Base-by-base conservation (phyloP, 2,113 vertebrate species). In the Garra rufa region DNA sequence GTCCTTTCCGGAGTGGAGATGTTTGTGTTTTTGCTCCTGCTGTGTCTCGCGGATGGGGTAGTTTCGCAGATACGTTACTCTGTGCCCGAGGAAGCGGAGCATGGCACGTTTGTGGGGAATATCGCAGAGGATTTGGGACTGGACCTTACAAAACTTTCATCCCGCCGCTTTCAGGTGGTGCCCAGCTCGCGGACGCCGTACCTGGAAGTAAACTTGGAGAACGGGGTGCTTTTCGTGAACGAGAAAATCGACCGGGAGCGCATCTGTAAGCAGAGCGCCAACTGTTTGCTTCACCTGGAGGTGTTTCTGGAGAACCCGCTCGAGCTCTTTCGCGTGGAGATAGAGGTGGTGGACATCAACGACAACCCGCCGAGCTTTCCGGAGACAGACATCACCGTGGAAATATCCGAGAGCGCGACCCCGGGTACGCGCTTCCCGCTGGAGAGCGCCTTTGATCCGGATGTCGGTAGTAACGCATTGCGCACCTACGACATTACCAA, bases 71-170 rank as follows among this genome's bases (percentile, higher is more conserved):
- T 99, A 87, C 96, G 96, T 90, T 99, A 99, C 92, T 98, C 97
- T 41, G 97, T 99, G 89, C 96, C 97, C 89, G 98, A 99, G 91
- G 98, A 99, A 92, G 95, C 97, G 87, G 97, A 97, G 82, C 97
- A 97, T 92, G 97, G 98, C 92, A 98, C 97, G 73, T 94, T 99
- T 91, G 97, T 99, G 95, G 98, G 98, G 82, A 99, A 99, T 93
- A 98, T 99, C 86, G 98, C 98, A 21, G 97, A 99, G 93, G 98
- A 99, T 90, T 94, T 99, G 94, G 97, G 98, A 83, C 95, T 99
- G 96, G 98, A 99, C 96, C 95, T 99, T 88, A 99, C 97, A 89
- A 98, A 99, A 94, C 95, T 99, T 94, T 96, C 96, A 28, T 96
- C 97, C 74, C 96, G 97, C 85, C 95, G 96, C 59, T 99, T 99